Conservation (phyloP, 2,113 vertebrate species). For the Pao palembangensis region DNA sequence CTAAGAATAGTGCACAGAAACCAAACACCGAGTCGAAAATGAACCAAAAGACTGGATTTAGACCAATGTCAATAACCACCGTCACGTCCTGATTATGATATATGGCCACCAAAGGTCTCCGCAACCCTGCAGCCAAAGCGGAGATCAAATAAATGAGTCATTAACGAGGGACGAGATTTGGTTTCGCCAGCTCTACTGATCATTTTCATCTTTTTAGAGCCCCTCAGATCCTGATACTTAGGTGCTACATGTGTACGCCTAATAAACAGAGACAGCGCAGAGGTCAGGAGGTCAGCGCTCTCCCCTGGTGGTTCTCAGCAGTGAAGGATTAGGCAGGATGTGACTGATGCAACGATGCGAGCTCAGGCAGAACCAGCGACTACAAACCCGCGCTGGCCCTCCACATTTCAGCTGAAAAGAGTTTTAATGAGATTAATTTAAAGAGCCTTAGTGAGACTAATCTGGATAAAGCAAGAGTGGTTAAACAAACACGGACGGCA, state of each 20-base stretch:
- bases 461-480: constrained; percentile 43
- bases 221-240: constrained; percentile 26
- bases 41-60: constrained; percentile 45
- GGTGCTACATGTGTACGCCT: constrained; percentile 14
- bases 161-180: constrained; percentile 53
- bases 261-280: constrained; percentile 38
- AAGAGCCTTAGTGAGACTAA: constrained; percentile 59
- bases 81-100: constrained; percentile 68
- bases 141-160: constrained; percentile 41
- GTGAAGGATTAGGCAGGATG: constrained; percentile 45
- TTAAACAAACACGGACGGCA: constrained; percentile 48
- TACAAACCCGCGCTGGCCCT: constrained; percentile 34
- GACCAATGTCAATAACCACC: constrained; percentile 62
- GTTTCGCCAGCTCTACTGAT: constrained; percentile 25
- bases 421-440: constrained; percentile 57
- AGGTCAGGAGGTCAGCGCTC: constrained; percentile 40
- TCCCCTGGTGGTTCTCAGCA: constrained; percentile 51
- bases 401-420: constrained; percentile 27
- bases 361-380: constrained; percentile 41
- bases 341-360: constrained; percentile 47
- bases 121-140: constrained; percentile 48
- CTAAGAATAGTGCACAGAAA: constrained; percentile 34
- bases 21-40: constrained; percentile 39
- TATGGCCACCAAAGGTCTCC: constrained; percentile 48
- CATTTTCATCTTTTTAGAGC: constrained; percentile 35